These are phyloP conservation scores for Tetragonisca angustula DNA, from an alignment of 2,888 invertebrate genomes.

Conservation along the genomic window DNA sequence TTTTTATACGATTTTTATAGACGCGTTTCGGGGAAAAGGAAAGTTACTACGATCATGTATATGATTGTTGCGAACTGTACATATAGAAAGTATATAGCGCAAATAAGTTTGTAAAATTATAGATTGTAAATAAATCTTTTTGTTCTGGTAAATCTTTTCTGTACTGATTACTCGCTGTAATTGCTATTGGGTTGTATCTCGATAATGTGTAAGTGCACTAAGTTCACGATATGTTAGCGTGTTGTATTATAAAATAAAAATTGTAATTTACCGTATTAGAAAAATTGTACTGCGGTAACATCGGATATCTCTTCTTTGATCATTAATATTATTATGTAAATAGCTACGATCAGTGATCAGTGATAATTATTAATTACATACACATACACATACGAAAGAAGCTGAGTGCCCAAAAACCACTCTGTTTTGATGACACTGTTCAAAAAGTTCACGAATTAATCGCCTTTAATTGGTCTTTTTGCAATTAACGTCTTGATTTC, in stretches of 20 bases:
- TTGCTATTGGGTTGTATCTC: slow-evolving; percentile 31
- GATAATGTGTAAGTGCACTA: slow-evolving; percentile 33
- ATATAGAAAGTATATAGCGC: slow-evolving; percentile 40
- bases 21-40: neutral
- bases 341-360: too few species aligned
- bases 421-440: too few species aligned
- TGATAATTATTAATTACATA: too few species aligned
- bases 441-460: too few species aligned
- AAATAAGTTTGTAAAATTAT: slow-evolving; percentile 45
- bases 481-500: too few species aligned
- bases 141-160: slow-evolving; percentile 38
- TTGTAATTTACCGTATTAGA: neutral
- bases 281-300: neutral
- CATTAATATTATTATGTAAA: too few species aligned
- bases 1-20: slow-evolving; percentile 35
- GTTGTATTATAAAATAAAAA: slow-evolving; percentile 45
- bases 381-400: too few species aligned
- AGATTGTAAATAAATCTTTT: slow-evolving; percentile 63
- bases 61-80: slow-evolving; percentile 43
- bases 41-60: slow-evolving; percentile 15
- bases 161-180: slow-evolving; percentile 14
- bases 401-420: too few species aligned
- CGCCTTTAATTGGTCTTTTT: too few species aligned
- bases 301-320: neutral
- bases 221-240: neutral